Base-by-base conservation (phyloP, 2,113 vertebrate genomes). In the Laticauda colubrina region DNA sequence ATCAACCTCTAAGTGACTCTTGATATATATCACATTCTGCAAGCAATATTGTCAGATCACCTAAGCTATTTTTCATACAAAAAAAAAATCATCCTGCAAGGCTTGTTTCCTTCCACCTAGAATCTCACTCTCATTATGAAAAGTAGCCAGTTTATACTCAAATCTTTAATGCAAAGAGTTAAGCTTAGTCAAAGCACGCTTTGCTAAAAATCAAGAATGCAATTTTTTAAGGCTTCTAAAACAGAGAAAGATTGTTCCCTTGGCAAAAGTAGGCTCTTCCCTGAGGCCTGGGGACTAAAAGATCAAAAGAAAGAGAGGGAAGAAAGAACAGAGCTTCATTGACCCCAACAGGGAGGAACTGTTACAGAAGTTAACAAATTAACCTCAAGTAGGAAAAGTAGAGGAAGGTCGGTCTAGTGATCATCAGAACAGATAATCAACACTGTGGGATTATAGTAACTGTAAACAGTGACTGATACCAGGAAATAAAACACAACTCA, bases 1-100 rank as follows among this genome's bases (percentile, higher is more conserved):
- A 48, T 57, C 92, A 64, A 90, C n/a, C 92, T 87, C 53, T 89
- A 90, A 88, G 48, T n/a, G 89, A 93, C 85, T 43, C 61, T 85
- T 11, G 5, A 53, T 29, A 43, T 43, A 81, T 59, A 61, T 29
- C 26, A 90, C 90, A 43, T 48, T 23, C 69, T 91, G 54, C 55
- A 92, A 54, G 34, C 4, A 34, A 93, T 54, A 55, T n/a, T 61
- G 90, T 53, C 90, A 29, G 81, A 87, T 14, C 54, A 61, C 81
- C 43, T 15, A 55, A 20, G 34, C 12, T 54, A 18, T 87, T 90
- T 34, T 53, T 54, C 53, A 57, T 57, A 81, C n/a, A 21, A 29
- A 69, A 89, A 86, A 12, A 12, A 8, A 54, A 21, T 14, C 29
- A 53, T 43, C 59, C 1, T n/a, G 55, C 81, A 86, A 53, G 86